Percentiles rank a stretch among this genome's conserved stretches.
phyloP scores from a whole-genome alignment of 2,113 vertebrate species.

The Benthochromis sp. region DNA sequence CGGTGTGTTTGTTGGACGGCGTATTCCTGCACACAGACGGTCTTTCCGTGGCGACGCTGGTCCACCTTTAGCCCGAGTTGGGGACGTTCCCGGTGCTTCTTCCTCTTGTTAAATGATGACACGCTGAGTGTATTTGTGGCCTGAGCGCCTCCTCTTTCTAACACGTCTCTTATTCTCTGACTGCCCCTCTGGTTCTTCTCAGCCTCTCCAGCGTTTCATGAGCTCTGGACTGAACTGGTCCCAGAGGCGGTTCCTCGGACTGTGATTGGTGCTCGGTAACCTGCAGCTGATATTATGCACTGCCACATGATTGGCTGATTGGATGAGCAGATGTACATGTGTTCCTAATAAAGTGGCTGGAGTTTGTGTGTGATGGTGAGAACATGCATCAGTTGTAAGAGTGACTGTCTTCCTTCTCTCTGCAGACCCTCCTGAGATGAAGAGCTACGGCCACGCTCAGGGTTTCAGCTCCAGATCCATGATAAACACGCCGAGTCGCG shows the following conservation, averaged over 20 bases:
- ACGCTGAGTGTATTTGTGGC: neutral
- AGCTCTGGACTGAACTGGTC: neutral
- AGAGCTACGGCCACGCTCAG: slow-evolving; percentile 24
- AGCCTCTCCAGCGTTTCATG: fast-evolving
- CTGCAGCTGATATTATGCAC: neutral
- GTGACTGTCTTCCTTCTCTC: neutral
- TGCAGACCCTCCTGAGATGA: slow-evolving; percentile 42
- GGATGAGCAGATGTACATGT: neutral
- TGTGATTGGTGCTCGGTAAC: neutral
- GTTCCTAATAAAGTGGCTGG: neutral
- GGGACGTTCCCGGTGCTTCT: neutral
- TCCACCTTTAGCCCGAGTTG: neutral
- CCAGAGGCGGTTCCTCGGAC: fast-evolving
- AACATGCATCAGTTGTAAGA: neutral
- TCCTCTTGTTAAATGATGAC: neutral
- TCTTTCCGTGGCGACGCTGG: neutral
- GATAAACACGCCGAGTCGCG: slow-evolving; percentile 52
- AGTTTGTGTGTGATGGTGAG: neutral
- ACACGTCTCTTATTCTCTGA: neutral
- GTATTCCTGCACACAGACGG: neutral
- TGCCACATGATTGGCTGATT: neutral
- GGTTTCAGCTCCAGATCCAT: slow-evolving; percentile 69
- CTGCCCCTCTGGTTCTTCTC: neutral
- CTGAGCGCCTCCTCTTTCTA: neutral
- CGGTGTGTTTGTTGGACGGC: neutral